Evolutionary conservation across 2,797 vertebrate species (phyloP).

Genomic region (Ataeniobius toweri): DNA sequence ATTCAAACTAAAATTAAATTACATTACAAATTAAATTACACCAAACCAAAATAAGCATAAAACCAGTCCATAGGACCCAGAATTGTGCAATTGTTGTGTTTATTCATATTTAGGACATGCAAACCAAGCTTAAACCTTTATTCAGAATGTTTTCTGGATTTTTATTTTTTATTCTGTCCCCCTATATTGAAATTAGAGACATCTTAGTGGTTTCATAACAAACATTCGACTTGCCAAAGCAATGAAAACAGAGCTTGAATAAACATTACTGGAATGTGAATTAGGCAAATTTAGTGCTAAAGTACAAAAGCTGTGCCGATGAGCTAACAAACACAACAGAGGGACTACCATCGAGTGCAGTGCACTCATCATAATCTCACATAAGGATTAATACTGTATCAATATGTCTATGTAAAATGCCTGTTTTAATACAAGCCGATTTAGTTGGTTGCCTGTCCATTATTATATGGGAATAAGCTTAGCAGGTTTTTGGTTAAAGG

Average conservation of each 20-base stretch:
- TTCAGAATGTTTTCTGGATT: no score
- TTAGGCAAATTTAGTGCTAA: not conserved
- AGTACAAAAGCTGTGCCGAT: no score
- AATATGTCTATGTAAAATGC: not conserved
- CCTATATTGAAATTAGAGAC: not conserved
- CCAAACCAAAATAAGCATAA: no score
- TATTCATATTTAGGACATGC: no score
- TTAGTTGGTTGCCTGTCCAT: not conserved
- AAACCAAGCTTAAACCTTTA: no score
- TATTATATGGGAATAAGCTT: not conserved
- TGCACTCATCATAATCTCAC: not conserved
- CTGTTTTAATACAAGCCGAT: not conserved
- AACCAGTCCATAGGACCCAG: no score
- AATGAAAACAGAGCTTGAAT: not conserved
- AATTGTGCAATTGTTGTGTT: no score
- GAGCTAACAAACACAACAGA: not conserved
- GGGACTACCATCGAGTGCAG: not conserved
- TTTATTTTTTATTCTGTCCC: no score
- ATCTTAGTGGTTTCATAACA: not conserved
- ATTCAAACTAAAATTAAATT: no score
- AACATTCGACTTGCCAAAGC: not conserved
- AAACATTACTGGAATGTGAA: not conserved
- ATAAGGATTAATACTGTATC: not conserved
- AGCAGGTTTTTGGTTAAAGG: no score
- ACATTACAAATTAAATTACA: no score